Evolutionary conservation across 2,797 vertebrate species (phyloP), one percentile per base, ranked within the genome.

Genomic region (Melanotaenia pygmaea): DNA sequence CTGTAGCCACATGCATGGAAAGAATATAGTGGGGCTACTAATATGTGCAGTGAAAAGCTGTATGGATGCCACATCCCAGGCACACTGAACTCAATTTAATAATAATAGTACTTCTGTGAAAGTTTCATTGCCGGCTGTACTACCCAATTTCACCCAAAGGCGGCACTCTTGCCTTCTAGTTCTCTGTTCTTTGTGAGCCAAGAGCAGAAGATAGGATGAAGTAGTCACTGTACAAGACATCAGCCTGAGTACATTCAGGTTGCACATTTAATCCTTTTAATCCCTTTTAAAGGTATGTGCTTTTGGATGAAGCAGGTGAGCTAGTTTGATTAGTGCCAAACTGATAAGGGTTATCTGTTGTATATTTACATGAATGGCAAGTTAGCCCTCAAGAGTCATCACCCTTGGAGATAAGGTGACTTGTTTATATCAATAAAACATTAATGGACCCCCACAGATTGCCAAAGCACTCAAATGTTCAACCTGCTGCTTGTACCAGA

Each of bases 131-230:
- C 18, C 64, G 28, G 47, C 34, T 78, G 84, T 22, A 85, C 35
- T 94, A 76, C 86, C 38, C n/a, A 34, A 0, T 20, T 9, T 40
- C 14, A 59, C 92, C 95, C 75, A 85, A 85, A 91, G 94, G 92
- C 92, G 95, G 87, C 92, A 91, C 80, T 93, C 7, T 94, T 92
- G 85, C 38, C 88, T 83, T 91, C 91, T 70, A 58, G 12, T 91
- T 92, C 40, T 60, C 32, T 11, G 1, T n/a, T 63, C 56, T 24
- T 12, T 35, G 30, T 63, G 35, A 59, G 22, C 67, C 34, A 37
- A 64, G 45, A 77, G 37, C 64, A 37, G 66, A 62, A 70, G 67
- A 62, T n/a, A 1, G 34, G 64, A 73, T 69, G 61, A 80, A 76
- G 65, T 53, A 77, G 77, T 72, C 64, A 61, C 40, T 80, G 83